Conservation (phyloP, 2,113 vertebrate genomes). For the Corynorhinus townsendii region DNA sequence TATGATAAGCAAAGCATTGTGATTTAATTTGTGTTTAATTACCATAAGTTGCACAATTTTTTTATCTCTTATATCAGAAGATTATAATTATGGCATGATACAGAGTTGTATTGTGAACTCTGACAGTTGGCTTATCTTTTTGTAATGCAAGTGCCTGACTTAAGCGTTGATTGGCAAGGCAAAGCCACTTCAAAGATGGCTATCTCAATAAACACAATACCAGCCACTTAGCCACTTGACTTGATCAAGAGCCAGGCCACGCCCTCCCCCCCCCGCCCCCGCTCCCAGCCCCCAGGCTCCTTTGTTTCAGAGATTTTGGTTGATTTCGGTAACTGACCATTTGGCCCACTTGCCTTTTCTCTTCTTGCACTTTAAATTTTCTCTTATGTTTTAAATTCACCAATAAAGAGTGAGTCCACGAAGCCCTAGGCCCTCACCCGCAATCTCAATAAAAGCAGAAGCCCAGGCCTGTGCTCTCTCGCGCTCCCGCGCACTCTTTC, state of each 20-base stretch:
- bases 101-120: background rate
- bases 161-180: background rate
- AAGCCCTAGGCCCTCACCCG: background rate
- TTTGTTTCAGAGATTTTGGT: background rate
- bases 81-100: background rate
- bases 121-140: background rate
- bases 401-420: background rate
- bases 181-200: background rate
- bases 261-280: too few species aligned
- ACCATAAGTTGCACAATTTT: background rate
- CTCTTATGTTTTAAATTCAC: background rate
- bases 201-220: background rate
- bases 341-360: background rate
- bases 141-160: background rate
- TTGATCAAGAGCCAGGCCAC: background rate
- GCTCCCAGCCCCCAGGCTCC: background rate
- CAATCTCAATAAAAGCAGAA: background rate
- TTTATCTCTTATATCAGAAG: background rate
- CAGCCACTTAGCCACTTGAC: background rate
- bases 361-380: background rate
- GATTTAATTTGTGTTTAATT: conserved; percentile 32
- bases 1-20: background rate
- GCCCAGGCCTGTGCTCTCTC: background rate
- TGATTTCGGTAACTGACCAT: background rate
- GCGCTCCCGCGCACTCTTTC: background rate